phyloP scores from a whole-genome alignment of 2,797 vertebrate species.

The Cryptoprocta ferox region DNA sequence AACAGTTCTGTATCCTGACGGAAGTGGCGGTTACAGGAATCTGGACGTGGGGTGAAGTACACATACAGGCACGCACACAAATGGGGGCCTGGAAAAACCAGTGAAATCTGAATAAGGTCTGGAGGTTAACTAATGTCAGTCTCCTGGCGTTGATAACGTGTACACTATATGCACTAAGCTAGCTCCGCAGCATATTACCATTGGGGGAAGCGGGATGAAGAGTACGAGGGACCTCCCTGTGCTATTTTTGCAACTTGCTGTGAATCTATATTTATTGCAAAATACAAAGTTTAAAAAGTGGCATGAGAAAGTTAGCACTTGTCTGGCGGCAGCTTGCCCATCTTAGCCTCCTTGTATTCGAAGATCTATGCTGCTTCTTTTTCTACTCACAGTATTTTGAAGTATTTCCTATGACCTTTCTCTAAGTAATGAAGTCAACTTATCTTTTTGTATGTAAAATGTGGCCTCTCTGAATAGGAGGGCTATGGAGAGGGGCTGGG shows the following conservation, averaged over 20 bases:
- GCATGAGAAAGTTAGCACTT: neutral
- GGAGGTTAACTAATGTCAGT: neutral
- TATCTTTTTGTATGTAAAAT: neutral
- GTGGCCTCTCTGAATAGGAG: neutral
- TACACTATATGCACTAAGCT: too few relatives aligned
- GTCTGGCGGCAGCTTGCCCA: neutral
- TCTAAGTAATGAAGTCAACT: neutral
- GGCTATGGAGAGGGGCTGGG: neutral
- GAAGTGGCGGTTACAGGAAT: neutral
- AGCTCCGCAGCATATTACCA: neutral
- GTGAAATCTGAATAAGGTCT: neutral
- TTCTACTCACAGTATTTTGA: neutral
- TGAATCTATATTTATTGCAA: neutral
- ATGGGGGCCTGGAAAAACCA: neutral
- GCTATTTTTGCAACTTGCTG: neutral
- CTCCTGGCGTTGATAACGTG: neutral
- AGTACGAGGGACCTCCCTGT: neutral
- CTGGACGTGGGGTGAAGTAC: neutral
- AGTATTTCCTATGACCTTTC: neutral
- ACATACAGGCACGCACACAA: rapidly evolving
- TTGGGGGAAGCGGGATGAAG: neutral
- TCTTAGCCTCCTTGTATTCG: neutral
- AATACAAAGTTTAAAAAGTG: neutral
- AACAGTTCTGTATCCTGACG: neutral
- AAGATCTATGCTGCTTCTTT: neutral